These are phyloP conservation scores for Epizoanthus stellaris DNA, from an alignment of 92 coral and sea anemone genomes.

Conservation along the genomic window DNA sequence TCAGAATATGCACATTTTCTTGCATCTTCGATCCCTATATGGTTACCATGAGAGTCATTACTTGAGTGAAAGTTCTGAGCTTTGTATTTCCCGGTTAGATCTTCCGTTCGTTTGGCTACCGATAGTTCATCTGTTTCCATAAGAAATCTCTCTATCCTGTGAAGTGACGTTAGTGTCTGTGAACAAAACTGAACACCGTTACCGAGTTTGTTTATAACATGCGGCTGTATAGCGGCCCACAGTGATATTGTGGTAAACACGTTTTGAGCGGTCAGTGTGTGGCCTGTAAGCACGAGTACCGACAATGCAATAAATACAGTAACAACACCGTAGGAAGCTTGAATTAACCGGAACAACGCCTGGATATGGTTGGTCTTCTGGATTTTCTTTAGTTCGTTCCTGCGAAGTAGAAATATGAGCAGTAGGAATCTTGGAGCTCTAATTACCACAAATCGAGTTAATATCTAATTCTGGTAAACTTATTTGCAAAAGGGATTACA, in stretches of 20 bases:
- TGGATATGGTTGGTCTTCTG: background rate
- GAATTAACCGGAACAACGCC: background rate
- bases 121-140: background rate
- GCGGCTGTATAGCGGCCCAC: background rate
- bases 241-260: background rate
- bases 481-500: too few relatives aligned
- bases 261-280: background rate
- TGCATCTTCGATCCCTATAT: too few relatives aligned
- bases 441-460: too few relatives aligned
- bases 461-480: too few relatives aligned
- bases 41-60: too few relatives aligned
- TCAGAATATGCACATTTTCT: too few relatives aligned
- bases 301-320: background rate
- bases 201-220: background rate
- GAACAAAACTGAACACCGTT: background rate
- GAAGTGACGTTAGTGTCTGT: background rate
- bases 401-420: background rate
- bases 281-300: background rate
- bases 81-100: background rate
- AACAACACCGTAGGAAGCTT: background rate
- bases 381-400: background rate
- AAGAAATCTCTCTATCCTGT: background rate
- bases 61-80: background rate
- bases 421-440: too few relatives aligned
- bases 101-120: background rate